A percentile compares a stretch with the other conserved stretches of the same genome.
phyloP scores from a whole-genome alignment of 2,888 invertebrate species.

The Eupithecia subfuscata region DNA sequence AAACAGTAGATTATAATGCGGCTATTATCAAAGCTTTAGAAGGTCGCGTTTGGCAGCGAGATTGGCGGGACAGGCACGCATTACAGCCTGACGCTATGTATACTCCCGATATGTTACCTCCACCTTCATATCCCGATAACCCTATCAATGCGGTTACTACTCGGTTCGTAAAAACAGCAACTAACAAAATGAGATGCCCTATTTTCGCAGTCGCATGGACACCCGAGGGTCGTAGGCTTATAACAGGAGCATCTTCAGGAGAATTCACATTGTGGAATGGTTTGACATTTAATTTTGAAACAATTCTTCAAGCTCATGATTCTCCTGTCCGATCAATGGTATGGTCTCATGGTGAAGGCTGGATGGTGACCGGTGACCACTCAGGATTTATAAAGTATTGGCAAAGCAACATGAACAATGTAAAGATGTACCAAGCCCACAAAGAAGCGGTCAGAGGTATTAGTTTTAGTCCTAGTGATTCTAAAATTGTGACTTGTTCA shows the following conservation, averaged over 20 bases:
- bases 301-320: slow-evolving; percentile 99
- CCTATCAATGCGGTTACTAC: slow-evolving; percentile 98
- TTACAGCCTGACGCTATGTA: slow-evolving; percentile 98
- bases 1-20: slow-evolving; percentile 99
- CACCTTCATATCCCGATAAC: slow-evolving; percentile 96
- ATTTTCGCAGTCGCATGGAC: slow-evolving; percentile 99
- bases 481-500: slow-evolving; percentile 99
- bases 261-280: slow-evolving; percentile 99
- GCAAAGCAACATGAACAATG: slow-evolving; percentile 99
- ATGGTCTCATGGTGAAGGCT: slow-evolving; percentile 99
- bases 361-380: slow-evolving; percentile 99
- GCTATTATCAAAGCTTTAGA: slow-evolving; percentile 96
- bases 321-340: slow-evolving; percentile 99
- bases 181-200: slow-evolving; percentile 99
- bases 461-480: slow-evolving; percentile 99
- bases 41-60: slow-evolving; percentile 97
- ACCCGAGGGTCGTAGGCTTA: slow-evolving; percentile 98
- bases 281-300: slow-evolving; percentile 99
- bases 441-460: slow-evolving; percentile 99
- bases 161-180: slow-evolving; percentile 99
- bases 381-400: slow-evolving; percentile 99
- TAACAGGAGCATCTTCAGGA: slow-evolving; percentile 99
- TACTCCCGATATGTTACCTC: slow-evolving; percentile 96
- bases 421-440: slow-evolving; percentile 99
- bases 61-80: slow-evolving; percentile 93